Conservation (phyloP, 2,113 vertebrate genomes). For the Hyla sarda region DNA sequence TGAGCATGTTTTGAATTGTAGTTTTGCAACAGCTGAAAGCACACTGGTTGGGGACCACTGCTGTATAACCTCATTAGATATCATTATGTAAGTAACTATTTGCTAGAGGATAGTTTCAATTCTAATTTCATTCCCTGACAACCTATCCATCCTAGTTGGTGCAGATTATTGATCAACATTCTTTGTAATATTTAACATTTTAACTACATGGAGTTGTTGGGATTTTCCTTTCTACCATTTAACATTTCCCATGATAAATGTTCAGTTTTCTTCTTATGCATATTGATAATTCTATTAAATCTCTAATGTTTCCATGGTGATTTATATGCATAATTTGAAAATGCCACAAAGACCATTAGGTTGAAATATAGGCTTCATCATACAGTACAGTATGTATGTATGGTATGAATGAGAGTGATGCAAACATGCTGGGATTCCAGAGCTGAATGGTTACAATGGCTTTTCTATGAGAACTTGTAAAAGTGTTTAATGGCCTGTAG, state of each 20-base stretch:
- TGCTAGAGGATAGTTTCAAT: background rate
- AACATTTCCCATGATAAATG: constrained; percentile 19
- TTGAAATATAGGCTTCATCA: background rate
- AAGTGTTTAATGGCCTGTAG: no score
- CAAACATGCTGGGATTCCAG: background rate
- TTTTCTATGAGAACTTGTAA: background rate
- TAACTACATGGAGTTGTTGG: background rate
- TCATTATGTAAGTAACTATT: no score
- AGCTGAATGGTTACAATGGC: background rate
- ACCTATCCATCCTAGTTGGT: background rate
- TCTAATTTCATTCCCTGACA: background rate
- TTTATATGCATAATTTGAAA: constrained; percentile 26
- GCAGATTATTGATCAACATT: constrained; percentile 13
- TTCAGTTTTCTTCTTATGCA: background rate
- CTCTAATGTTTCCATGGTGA: background rate
- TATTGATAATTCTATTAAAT: constrained; percentile 33
- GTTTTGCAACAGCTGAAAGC: no score
- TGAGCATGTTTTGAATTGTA: no score
- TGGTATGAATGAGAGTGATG: background rate
- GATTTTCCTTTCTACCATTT: constrained; percentile 4
- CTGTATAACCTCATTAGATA: no score
- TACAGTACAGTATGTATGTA: background rate
- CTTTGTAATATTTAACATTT: constrained; percentile 15
- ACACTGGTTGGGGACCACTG: no score
- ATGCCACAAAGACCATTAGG: constrained; percentile 3